phyloP scores from a whole-genome alignment of 2,113 vertebrate genomes.

The Prietella phreatophila region DNA sequence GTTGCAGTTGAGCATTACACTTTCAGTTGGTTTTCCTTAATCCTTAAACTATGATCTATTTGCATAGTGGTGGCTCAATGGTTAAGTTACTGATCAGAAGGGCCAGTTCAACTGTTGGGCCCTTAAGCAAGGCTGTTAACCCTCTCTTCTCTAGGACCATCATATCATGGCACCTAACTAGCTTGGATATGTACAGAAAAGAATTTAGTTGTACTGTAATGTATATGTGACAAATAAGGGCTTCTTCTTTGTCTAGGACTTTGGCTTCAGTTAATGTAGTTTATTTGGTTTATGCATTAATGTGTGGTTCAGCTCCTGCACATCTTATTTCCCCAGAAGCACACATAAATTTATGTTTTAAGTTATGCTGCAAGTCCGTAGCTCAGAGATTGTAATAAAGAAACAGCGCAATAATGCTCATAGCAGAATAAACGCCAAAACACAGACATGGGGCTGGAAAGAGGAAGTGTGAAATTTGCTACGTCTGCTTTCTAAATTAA shows the following conservation, averaged over 20 bases:
- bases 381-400: neutral
- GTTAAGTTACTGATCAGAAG: no score
- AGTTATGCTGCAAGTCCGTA: neutral
- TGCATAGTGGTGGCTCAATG: no score
- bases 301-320: neutral
- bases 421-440: neutral
- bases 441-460: neutral
- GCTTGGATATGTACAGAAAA: no score
- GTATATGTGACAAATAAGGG: no score
- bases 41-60: neutral
- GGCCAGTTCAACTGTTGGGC: no score
- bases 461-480: neutral
- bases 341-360: neutral
- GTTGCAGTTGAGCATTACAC: neutral
- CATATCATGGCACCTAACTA: no score
- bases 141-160: no score
- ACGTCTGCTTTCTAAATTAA: neutral
- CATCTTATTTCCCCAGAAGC: neutral
- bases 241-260: no score
- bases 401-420: neutral
- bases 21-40: neutral
- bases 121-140: no score
- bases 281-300: neutral
- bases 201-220: no score
- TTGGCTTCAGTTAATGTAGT: no score